Evolutionary conservation across 2,113 vertebrate species (phyloP).

Genomic region (Labeo rohita): DNA sequence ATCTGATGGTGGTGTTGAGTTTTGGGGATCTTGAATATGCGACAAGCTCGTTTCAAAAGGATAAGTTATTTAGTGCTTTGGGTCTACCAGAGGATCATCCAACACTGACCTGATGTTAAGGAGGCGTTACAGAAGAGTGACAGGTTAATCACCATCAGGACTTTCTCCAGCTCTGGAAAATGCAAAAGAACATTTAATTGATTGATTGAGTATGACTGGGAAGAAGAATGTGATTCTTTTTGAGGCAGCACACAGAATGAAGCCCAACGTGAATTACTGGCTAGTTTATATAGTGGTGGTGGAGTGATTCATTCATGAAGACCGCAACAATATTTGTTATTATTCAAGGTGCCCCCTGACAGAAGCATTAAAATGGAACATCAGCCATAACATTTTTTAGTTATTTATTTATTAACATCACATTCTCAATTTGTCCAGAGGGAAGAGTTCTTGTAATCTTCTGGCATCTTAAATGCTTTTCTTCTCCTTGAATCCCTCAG

Average conservation of each 20-base stretch:
- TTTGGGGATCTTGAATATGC: neutral
- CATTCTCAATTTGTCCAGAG: conserved; percentile 7
- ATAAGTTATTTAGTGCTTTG: conserved; percentile 30
- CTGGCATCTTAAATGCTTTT: conserved; percentile 42
- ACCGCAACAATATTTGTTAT: neutral
- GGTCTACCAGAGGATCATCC: conserved; percentile 31
- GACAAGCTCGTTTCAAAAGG: conserved; percentile 17
- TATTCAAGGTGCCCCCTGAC: conserved; percentile 21
- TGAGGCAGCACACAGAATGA: neutral
- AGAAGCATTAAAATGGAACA: conserved; percentile 1
- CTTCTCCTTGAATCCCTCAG: conserved; percentile 41
- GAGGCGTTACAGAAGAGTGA: neutral
- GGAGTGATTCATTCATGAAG: neutral
- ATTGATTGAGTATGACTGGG: neutral
- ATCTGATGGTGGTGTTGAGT: neutral
- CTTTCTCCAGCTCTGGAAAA: conserved; percentile 12
- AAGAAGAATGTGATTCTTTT: neutral
- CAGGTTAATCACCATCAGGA: conserved; percentile 31
- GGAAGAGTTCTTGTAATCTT: neutral
- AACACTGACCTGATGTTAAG: neutral
- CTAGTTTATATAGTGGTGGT: neutral
- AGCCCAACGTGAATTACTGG: neutral
- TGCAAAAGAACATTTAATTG: neutral
- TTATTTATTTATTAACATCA: conserved; percentile 12
- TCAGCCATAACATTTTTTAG: neutral